A percentile compares a stretch with the other conserved stretches of the same genome.
These are phyloP conservation scores for Centropristis striata DNA, from an alignment of 2,113 vertebrate genomes.

Conservation along the genomic window DNA sequence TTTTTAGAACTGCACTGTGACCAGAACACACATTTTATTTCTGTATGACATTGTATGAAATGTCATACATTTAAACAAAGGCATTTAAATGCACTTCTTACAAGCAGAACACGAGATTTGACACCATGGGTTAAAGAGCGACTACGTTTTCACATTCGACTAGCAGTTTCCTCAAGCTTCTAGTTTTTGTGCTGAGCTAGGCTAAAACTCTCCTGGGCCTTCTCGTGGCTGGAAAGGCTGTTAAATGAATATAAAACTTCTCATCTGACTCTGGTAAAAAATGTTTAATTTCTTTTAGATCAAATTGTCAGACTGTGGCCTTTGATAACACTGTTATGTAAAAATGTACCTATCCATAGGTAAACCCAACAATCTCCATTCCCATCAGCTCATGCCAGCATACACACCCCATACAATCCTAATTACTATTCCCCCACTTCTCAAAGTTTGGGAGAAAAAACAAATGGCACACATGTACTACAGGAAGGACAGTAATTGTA, in stretches of 20 bases:
- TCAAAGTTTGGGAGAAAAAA: not conserved
- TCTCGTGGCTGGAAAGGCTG: not conserved
- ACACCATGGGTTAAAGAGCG: not conserved
- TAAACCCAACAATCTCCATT: not conserved
- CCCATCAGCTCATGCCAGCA: not conserved
- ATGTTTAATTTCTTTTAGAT: not conserved
- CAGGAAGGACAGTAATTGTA: not conserved
- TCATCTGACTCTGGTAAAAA: not conserved
- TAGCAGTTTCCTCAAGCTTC: not conserved
- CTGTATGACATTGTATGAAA: not conserved
- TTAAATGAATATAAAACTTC: not conserved
- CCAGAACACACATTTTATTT: not conserved
- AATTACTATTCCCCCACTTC: not conserved
- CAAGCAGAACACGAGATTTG: not conserved
- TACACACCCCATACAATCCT: not conserved
- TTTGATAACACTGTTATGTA: not conserved
- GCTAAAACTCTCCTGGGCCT: not conserved
- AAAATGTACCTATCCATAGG: not conserved
- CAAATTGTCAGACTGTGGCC: not conserved
- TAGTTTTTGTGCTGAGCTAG: constrained; percentile 1
- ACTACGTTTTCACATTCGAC: not conserved
- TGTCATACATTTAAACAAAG: not conserved
- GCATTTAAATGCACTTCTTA: not conserved
- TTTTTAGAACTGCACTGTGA: not conserved
- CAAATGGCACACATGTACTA: not conserved